Evolutionary conservation across 2,113 vertebrate species (phyloP), one percentile per base, ranked within the genome.

Genomic region (Paradoxurus hermaphroditus): DNA sequence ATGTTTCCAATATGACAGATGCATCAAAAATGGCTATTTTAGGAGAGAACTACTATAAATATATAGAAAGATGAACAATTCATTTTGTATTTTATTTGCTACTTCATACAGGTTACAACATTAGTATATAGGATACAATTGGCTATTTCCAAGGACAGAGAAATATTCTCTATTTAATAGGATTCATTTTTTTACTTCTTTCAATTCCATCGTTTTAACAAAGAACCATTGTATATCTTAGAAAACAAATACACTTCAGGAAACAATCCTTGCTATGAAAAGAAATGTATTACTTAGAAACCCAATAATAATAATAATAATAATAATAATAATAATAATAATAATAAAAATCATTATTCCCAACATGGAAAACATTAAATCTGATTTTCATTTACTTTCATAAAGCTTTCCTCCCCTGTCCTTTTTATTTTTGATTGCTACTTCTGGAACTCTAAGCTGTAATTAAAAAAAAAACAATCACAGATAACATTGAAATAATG

Each of bases 21-120:
- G 75, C 39, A 90, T 86, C 53, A 90, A 97, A 97, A 97, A 95
- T 91, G 56, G 36, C 73, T 96, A 92, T 97, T 95, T 98, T 84
- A 67, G 63, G 36, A 96, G 49, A 77, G 39, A 97, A 86, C 29
- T 75, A 83, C 93, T 83, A 75, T 83, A 83, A 81, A 85, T 65
- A 59, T 78, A 91, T 82, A 87, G 84, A 94, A 97, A 97, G 73
- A 92, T 90, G 67, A 81, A 36, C 53, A 96, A 67, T 70, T 97
- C 53, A 93, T 84, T 95, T 86, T 88, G 34, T 44, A 81, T 83
- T 95, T 95, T 90, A 92, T 90, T 97, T 89, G 36, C 59, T 96
- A 6, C 14, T 91, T 93, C 27, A 78, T 51, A 63, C 4, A 90
- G 27, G 68, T 85, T 86, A 34, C 4, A 85, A 41, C 29, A 56